Percentiles rank a stretch among this genome's conserved stretches.
Conservation (phyloP, 2,888 invertebrate genomes). For the Drosophila vallismaia region DNA sequence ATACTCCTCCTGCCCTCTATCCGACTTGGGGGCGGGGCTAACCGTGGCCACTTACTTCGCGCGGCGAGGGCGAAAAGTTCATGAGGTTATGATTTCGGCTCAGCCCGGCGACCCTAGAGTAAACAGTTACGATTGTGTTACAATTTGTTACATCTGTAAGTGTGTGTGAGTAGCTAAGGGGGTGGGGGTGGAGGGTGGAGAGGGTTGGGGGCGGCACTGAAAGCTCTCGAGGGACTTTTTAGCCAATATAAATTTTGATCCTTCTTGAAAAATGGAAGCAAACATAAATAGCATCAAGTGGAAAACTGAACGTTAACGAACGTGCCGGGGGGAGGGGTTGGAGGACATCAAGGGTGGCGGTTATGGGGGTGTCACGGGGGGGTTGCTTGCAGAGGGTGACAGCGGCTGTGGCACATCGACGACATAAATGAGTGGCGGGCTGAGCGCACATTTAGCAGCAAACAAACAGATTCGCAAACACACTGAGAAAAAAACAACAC, state of each 20-base stretch:
- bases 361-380: slow-evolving; percentile 29
- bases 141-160: slow-evolving; percentile 83
- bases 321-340: slow-evolving; percentile 44
- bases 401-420: slow-evolving; percentile 62
- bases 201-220: slow-evolving; percentile 48
- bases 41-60: slow-evolving; percentile 44
- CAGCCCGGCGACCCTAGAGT: slow-evolving; percentile 56
- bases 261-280: slow-evolving; percentile 82
- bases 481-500: slow-evolving; percentile 28
- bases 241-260: slow-evolving; percentile 83
- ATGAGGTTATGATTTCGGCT: slow-evolving; percentile 72
- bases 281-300: slow-evolving; percentile 80
- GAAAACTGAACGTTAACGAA: slow-evolving; percentile 78
- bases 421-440: slow-evolving; percentile 76
- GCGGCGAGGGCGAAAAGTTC: slow-evolving; percentile 54
- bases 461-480: slow-evolving; percentile 67
- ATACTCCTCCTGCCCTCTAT: slow-evolving; percentile 1
- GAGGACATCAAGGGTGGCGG: slow-evolving; percentile 3
- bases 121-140: slow-evolving; percentile 81
- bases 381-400: slow-evolving; percentile 24
- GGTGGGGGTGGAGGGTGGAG: neutral
- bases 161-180: slow-evolving; percentile 60
- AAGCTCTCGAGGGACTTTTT: slow-evolving; percentile 83
- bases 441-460: slow-evolving; percentile 77
- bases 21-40: slow-evolving; percentile 14